phyloP scores from a whole-genome alignment of 2,797 vertebrate species.

The Pelochelys cantorii region DNA sequence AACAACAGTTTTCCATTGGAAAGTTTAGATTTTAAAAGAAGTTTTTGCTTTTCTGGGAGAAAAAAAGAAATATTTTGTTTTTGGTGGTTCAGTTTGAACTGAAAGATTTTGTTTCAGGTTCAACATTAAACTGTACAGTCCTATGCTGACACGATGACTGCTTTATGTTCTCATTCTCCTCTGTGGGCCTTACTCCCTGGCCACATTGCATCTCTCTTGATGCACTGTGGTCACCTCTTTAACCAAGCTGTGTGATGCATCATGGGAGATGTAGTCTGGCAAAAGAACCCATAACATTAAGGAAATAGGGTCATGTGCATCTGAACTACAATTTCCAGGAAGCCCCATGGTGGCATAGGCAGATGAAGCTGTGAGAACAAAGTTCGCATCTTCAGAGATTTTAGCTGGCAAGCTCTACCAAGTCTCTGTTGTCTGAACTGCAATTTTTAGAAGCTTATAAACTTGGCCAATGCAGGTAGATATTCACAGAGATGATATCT shows the following conservation, averaged over 20 bases:
- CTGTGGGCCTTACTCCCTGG: background rate
- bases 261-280: background rate
- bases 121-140: background rate
- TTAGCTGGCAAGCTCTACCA: background rate
- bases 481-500: background rate
- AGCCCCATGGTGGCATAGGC: background rate
- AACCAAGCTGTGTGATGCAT: background rate
- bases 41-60: background rate
- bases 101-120: slow-evolving; percentile 1
- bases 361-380: background rate
- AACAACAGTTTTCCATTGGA: background rate
- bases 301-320: background rate
- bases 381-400: background rate
- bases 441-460: background rate
- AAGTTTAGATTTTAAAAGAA: background rate
- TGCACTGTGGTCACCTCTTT: background rate
- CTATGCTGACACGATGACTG: background rate
- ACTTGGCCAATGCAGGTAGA: background rate
- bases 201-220: background rate
- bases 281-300: background rate
- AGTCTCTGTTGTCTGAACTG: background rate
- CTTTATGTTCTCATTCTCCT: background rate
- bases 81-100: background rate
- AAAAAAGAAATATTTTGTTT: background rate
- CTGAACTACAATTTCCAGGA: background rate